These are phyloP conservation scores for Rhodeus uyekii DNA, from an alignment of 2,797 vertebrate genomes.

Conservation along the genomic window DNA sequence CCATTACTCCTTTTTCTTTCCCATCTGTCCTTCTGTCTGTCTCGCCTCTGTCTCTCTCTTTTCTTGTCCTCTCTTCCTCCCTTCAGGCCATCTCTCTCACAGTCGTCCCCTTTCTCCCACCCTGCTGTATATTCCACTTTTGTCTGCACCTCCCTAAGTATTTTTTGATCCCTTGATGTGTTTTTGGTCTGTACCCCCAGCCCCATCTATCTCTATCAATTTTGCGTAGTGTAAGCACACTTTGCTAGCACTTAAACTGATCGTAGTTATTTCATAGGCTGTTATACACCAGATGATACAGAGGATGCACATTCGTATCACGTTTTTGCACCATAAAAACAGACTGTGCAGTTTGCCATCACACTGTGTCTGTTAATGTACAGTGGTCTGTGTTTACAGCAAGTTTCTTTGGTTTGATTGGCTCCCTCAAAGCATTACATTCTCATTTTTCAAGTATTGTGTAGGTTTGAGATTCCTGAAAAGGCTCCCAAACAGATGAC, in stretches of 20 bases:
- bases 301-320: background rate
- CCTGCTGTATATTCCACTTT: conserved; percentile 25
- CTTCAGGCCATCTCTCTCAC: conserved; percentile 33
- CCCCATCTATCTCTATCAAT: conserved; percentile 24
- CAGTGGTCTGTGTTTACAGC: background rate
- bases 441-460: background rate
- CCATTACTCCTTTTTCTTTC: conserved; percentile 22
- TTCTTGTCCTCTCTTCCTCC: background rate
- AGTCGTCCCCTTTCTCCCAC: background rate
- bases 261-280: conserved; percentile 29
- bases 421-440: background rate
- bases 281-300: conserved; percentile 15
- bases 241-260: conserved; percentile 23
- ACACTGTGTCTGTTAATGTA: background rate
- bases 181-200: background rate
- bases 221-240: background rate
- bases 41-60: background rate
- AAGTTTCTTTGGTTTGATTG: conserved; percentile 18
- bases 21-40: conserved; percentile 24
- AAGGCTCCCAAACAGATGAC: background rate
- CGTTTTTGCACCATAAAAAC: background rate
- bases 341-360: background rate
- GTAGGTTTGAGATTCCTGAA: background rate
- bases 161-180: background rate
- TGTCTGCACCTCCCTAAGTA: background rate